Conservation (phyloP, 2,113 vertebrate species). For the Petrocephalus zakoni region DNA sequence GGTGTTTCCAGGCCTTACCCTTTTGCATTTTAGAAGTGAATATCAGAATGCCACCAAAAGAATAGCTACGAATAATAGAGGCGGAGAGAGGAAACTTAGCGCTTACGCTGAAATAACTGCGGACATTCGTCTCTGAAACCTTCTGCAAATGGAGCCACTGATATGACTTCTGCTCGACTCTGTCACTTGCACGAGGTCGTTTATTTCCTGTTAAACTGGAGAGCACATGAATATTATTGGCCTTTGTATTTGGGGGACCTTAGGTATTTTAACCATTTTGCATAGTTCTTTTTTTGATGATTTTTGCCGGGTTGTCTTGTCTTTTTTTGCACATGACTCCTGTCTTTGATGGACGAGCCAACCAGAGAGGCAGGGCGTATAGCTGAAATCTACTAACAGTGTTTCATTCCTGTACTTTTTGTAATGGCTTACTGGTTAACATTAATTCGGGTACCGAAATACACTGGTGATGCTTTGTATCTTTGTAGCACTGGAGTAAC, state of each 20-base stretch:
- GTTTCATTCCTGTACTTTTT: constrained; percentile 6
- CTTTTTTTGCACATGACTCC: neutral
- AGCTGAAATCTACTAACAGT: neutral
- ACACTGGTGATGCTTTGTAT: constrained; percentile 10
- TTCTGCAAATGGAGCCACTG: neutral
- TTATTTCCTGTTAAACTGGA: neutral
- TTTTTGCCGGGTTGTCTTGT: neutral
- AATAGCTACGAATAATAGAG: neutral
- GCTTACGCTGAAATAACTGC: neutral
- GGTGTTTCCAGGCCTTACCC: neutral
- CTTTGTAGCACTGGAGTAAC: neutral
- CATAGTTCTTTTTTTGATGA: neutral
- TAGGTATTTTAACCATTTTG: neutral
- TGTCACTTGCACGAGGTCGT: neutral
- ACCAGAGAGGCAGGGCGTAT: neutral
- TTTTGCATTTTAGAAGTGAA: neutral
- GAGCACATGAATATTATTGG: neutral
- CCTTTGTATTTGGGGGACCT: constrained; percentile 8
- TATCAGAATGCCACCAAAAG: neutral
- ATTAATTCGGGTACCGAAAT: constrained; percentile 10
- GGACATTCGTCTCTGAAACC: neutral
- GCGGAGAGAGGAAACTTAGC: neutral
- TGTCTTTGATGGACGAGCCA: neutral
- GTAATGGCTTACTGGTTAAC: constrained; percentile 5
- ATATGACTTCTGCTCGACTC: neutral